Evolutionary conservation across 2,113 vertebrate genomes (phyloP).

Genomic region (Pomatostomus ruficeps): DNA sequence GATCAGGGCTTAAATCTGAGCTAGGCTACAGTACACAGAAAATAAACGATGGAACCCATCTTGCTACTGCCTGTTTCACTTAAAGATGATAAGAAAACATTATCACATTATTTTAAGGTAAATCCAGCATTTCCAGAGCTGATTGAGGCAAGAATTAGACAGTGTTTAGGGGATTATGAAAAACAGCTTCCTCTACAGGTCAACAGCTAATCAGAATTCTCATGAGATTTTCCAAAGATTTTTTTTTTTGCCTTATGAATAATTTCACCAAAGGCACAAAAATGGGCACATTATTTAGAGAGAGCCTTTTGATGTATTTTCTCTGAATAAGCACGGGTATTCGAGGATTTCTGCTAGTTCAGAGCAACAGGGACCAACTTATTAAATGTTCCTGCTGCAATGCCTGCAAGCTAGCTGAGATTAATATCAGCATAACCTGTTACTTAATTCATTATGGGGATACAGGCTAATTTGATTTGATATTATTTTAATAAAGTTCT

Average conservation of each 20-base stretch:
- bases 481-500: slow-evolving; percentile 99
- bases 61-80: slow-evolving; percentile 74
- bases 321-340: slow-evolving; percentile 91
- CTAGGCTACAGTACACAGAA: slow-evolving; percentile 65
- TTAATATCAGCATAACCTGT: slow-evolving; percentile 99
- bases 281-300: slow-evolving; percentile 94
- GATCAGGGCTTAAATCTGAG: slow-evolving; percentile 69
- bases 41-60: slow-evolving; percentile 70
- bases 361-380: slow-evolving; percentile 96
- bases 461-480: slow-evolving; percentile 99
- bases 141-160: slow-evolving; percentile 83
- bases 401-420: slow-evolving; percentile 99
- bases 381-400: slow-evolving; percentile 99
- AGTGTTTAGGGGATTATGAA: slow-evolving; percentile 91
- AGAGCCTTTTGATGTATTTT: slow-evolving; percentile 97
- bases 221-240: slow-evolving; percentile 91
- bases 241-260: slow-evolving; percentile 89
- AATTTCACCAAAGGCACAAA: slow-evolving; percentile 97
- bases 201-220: slow-evolving; percentile 98
- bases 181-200: slow-evolving; percentile 93
- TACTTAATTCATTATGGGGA: slow-evolving; percentile 99
- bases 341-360: slow-evolving; percentile 95
- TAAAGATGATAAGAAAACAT: slow-evolving; percentile 78
- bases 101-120: slow-evolving; percentile 86
- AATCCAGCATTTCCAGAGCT: slow-evolving; percentile 79